Base-by-base conservation (phyloP, 2,888 invertebrate genomes). In the Dolichopus griseipennis region DNA sequence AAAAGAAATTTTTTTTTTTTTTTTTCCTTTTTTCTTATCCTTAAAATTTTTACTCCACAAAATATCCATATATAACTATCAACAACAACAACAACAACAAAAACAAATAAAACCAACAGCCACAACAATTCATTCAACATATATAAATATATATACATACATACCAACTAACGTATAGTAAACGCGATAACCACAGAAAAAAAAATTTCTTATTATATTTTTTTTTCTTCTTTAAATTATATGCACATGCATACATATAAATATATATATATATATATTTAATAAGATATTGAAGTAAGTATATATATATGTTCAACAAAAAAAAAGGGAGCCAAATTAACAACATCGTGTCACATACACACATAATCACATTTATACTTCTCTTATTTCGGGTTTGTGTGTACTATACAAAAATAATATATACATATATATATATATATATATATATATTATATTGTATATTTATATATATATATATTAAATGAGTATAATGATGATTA, bases 11-110 rank as follows among this genome's bases (percentile, higher is more conserved):
- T 37, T 52, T 52, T 52, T 37, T n/a, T n/a, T n/a, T n/a, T n/a
- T n/a, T n/a, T n/a, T n/a, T n/a, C n/a, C n/a, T n/a, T n/a, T n/a
- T 52, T 52, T 52, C 52, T 52, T 52, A 52, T 52, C 52, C 52
- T 52, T 52, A 52, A 52, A 52, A 52, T 52, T 18, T 52, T 52
- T 52, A 52, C 52, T 52, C 18, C 18, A 52, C 52, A 52, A 52
- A 52, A 52, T 52, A 52, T n/a, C n/a, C 52, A 52, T 52, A 52
- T 12, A 43, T 52, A 15, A 12, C 9, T 41, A 41, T 27, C 8
- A 41, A 41, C 41, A 41, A 41, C 15, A 41, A 12, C 9, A 41
- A 41, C 15, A 41, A 12, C 9, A 41, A 41, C 9, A 41, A 8
- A 37, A 8, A 37, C 10, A 37, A 37, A 37, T 37, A 37, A 37